These are phyloP conservation scores for Adineta ricciae DNA, from an alignment of 2,888 invertebrate genomes.

Conservation along the genomic window DNA sequence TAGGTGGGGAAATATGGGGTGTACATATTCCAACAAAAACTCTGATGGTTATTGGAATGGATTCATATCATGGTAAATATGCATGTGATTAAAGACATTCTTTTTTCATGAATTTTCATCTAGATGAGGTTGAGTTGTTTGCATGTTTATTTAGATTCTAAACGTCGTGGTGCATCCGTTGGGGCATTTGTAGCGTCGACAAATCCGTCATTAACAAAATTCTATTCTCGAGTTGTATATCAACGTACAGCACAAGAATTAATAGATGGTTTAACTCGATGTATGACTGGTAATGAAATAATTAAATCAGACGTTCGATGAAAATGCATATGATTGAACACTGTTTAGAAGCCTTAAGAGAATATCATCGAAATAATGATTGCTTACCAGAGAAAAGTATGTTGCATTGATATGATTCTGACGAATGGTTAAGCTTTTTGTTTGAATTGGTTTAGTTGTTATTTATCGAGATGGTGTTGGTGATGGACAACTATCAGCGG, in stretches of 20 bases:
- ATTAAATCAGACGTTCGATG: background rate
- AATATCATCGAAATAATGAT: conserved; percentile 25
- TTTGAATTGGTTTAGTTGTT: conserved; percentile 49
- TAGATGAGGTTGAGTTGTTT: no score
- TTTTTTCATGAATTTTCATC: no score
- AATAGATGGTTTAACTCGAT: conserved; percentile 60
- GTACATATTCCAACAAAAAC: conserved; percentile 37
- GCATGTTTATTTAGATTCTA: no score
- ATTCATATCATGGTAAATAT: background rate
- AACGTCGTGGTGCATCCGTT: conserved; percentile 55
- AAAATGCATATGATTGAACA: no score
- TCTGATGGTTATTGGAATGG: conserved; percentile 14
- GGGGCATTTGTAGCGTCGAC: conserved; percentile 72
- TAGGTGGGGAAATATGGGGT: conserved; percentile 80
- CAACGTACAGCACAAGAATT: conserved; percentile 69
- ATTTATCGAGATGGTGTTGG: conserved; percentile 76
- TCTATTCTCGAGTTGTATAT: conserved; percentile 63
- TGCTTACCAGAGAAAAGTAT: conserved; percentile 51
- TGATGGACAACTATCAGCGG: conserved; percentile 46
- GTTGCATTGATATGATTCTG: no score
- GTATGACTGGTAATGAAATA: conserved; percentile 40
- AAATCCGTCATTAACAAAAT: conserved; percentile 62
- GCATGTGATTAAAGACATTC: no score
- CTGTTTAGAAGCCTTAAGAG: conserved; percentile 21
- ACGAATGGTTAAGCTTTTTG: background rate